Percentiles rank a stretch among this genome's conserved stretches.
These are phyloP conservation scores for Rousettus leschenaultii DNA, from an alignment of 2,113 vertebrate genomes.

Conservation along the genomic window DNA sequence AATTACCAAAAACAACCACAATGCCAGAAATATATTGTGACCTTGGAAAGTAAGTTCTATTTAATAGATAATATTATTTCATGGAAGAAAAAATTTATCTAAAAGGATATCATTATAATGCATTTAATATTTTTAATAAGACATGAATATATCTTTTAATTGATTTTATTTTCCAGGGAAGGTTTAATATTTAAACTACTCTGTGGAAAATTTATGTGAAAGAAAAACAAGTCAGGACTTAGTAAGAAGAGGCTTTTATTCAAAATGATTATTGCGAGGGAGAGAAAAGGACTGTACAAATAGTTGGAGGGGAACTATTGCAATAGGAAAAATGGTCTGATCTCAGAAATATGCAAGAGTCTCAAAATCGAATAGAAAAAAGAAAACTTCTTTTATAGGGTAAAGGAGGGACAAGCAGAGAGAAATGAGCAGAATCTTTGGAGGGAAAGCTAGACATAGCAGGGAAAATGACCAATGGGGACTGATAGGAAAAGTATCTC, in stretches of 20 bases:
- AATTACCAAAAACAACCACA: constrained; percentile 72
- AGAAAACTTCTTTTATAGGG: neutral
- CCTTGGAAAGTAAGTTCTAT: constrained; percentile 82
- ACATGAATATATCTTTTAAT: neutral
- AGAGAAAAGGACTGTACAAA: neutral
- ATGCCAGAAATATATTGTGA: constrained; percentile 84
- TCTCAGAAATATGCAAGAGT: neutral
- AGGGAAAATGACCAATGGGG: neutral
- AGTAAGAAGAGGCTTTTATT: neutral
- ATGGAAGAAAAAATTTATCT: neutral
- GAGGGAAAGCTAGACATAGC: neutral
- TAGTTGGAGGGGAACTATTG: neutral
- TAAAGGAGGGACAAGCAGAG: neutral
- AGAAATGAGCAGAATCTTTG: neutral
- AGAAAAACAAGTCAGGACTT: neutral
- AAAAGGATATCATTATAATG: neutral
- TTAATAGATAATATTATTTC: constrained; percentile 16
- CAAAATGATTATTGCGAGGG: neutral
- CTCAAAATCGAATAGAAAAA: neutral
- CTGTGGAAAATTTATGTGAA: neutral
- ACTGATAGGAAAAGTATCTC: neutral
- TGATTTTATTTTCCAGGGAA: neutral
- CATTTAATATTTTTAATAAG: neutral
- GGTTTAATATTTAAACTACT: neutral
- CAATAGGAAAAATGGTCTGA: neutral